Conservation (phyloP, 37 sponge, comb jelly and placozoan genomes). For the Beroe forskalii region DNA sequence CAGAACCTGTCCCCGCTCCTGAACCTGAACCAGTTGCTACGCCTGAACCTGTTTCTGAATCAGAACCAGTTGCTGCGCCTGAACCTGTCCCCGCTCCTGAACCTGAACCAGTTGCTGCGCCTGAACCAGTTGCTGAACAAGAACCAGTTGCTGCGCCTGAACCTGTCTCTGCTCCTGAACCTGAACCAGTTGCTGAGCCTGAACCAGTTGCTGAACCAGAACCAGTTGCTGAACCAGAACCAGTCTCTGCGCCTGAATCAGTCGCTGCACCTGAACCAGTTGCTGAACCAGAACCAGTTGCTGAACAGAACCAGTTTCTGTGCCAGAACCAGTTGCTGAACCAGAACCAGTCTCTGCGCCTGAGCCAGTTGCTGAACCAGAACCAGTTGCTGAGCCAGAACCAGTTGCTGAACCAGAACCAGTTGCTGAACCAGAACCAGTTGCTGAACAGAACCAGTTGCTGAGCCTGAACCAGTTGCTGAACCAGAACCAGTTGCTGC, state of each 20-base stretch:
- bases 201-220: not conserved
- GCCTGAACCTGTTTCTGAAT: not conserved
- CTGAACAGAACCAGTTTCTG: not conserved
- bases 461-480: too few relatives aligned
- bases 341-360: not conserved
- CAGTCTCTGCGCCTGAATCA: not conserved
- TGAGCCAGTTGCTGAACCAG: not conserved
- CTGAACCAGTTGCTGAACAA: too few relatives aligned
- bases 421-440: too few relatives aligned
- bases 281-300: constrained; percentile 14
- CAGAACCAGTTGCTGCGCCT: not conserved
- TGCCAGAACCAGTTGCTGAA: constrained; percentile 4
- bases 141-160: too few relatives aligned
- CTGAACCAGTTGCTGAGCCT: too few relatives aligned
- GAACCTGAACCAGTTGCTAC: constrained; percentile 4
- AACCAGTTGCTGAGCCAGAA: not conserved
- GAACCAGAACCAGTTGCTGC: too few relatives aligned
- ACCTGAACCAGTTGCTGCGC: too few relatives aligned
- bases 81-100: too few relatives aligned
- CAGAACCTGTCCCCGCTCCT: not conserved
- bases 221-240: not conserved
- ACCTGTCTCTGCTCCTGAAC: too few relatives aligned
- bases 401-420: not conserved
- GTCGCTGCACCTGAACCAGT: too few relatives aligned
- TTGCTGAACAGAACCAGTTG: too few relatives aligned